Evolutionary conservation across 37 sponge, comb jelly and placozoan species (phyloP), one percentile per base, ranked within the genome.

Genomic region (Spongilla lacustris): DNA sequence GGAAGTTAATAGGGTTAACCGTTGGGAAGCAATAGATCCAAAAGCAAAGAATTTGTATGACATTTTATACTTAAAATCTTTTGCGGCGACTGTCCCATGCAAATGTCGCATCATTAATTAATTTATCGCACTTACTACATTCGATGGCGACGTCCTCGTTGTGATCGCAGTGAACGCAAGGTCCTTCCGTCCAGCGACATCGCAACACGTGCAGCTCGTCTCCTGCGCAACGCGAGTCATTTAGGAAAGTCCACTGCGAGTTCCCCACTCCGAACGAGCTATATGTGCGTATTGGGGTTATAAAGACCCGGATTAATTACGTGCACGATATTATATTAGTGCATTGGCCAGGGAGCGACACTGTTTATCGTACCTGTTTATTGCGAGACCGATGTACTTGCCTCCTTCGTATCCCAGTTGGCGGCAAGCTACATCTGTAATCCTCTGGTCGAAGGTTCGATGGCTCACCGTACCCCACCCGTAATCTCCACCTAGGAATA

Each of bases 121-220:
- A 41, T 41, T 41, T 41, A 9, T 6, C 41, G 12, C 12, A 58
- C 86, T 86, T 38, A 86, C 84, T 76, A 71, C 90, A 90, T 22
- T 80, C 69, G 2, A 90, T 66, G 21, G 86, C 81, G 11, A 79
- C 36, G 36, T 90, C 90, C 75, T 50, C n/a, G 11, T 78, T 85
- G 76, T 90, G 90, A 32, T 90, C 85, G 34, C 90, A 90, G 10
- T 27, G 19, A 19, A 0, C 19, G 58, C 58, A 58, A 8, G 58
- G 58, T 58, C 21, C 58, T 13, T 1, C 58, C 14, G 0, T 58
- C 58, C 58, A 58, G 58, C 21, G 58, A 17, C 58, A 58, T 58
- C 58, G 14, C 58, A 58, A 17, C 14, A 58, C 14, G 19, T 58
- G 58, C 58, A 58, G 21, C 58, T 58, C 58, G 58, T 58, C 58